Conservation (phyloP, 1,140 invertebrate genomes). For the Drosophila setifemur region DNA sequence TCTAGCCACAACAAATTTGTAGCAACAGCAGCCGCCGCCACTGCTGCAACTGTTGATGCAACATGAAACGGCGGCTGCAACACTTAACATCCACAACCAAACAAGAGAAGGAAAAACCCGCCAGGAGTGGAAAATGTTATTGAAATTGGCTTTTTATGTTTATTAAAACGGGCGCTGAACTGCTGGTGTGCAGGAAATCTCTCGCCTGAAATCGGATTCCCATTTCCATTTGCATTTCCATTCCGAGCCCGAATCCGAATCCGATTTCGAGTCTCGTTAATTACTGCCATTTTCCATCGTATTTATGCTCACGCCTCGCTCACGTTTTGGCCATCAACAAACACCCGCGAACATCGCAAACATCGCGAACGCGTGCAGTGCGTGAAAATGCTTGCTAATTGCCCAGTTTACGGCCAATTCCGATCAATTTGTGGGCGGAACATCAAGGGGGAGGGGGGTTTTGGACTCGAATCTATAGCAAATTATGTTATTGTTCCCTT, state of each 20-base stretch:
- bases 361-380: constrained; percentile 41
- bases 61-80: constrained; percentile 26
- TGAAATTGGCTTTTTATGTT: constrained; percentile 81
- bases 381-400: constrained; percentile 76
- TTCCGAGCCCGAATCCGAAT: constrained; percentile 9
- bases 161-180: constrained; percentile 67
- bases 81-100: constrained; percentile 5
- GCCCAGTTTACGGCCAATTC: constrained; percentile 66
- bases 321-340: constrained; percentile 75
- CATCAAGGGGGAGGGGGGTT: neutral
- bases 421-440: constrained; percentile 55
- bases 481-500: constrained; percentile 36
- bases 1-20: constrained; percentile 67
- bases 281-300: constrained; percentile 77
- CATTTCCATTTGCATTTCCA: constrained; percentile 23
- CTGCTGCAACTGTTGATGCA: constrained; percentile 30
- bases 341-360: constrained; percentile 1
- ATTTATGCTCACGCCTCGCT: constrained; percentile 77
- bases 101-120: neutral
- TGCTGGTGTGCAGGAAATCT: too few relatives aligned
- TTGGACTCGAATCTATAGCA: constrained; percentile 16
- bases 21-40: constrained; percentile 53
- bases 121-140: constrained; percentile 63
- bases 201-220: too few relatives aligned
- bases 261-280: constrained; percentile 46